These are phyloP conservation scores for Crossaster papposus DNA, from an alignment of 53 echinoderm and acorn worm genomes.

Conservation along the genomic window DNA sequence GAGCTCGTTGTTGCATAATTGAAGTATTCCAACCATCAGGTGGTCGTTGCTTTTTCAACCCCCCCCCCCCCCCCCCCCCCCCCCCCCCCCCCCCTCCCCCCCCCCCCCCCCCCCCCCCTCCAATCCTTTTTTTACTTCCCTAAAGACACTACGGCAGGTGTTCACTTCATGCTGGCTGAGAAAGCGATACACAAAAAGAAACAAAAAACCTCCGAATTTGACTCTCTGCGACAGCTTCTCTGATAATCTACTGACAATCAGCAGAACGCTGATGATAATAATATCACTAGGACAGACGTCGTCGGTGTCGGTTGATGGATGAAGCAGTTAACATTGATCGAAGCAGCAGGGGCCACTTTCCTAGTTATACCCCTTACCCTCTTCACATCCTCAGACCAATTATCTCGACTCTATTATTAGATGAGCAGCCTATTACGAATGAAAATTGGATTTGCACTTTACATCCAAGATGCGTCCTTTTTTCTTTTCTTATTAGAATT, in stretches of 20 bases:
- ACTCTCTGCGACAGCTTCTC: not conserved
- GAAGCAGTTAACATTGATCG: constrained; percentile 15
- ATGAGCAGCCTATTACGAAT: constrained; percentile 46
- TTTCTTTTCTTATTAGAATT: too few relatives aligned
- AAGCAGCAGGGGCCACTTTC: not conserved
- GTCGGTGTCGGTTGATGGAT: constrained; percentile 15
- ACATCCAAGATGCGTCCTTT: not conserved
- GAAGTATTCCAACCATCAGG: constrained; percentile 29
- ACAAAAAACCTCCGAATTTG: constrained; percentile 7
- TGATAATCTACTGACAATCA: not conserved
- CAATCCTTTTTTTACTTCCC: too few relatives aligned
- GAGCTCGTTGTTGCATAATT: constrained; percentile 37
- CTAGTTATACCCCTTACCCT: constrained; percentile 2
- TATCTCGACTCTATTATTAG: constrained; percentile 28
- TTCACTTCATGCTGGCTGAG: constrained; percentile 8
- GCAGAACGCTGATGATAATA: not conserved
- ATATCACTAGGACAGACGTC: not conserved
- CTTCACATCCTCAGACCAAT: constrained; percentile 42
- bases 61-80: too few relatives aligned
- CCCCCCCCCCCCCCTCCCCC: too few relatives aligned
- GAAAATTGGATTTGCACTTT: constrained; percentile 67
- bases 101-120: too few relatives aligned
- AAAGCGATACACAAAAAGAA: not conserved
- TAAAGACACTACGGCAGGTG: constrained; percentile 26
- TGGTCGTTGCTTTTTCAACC: too few relatives aligned